These are phyloP conservation scores for Sylvilagus floridanus DNA, from an alignment of 2,797 vertebrate genomes.

Conservation along the genomic window DNA sequence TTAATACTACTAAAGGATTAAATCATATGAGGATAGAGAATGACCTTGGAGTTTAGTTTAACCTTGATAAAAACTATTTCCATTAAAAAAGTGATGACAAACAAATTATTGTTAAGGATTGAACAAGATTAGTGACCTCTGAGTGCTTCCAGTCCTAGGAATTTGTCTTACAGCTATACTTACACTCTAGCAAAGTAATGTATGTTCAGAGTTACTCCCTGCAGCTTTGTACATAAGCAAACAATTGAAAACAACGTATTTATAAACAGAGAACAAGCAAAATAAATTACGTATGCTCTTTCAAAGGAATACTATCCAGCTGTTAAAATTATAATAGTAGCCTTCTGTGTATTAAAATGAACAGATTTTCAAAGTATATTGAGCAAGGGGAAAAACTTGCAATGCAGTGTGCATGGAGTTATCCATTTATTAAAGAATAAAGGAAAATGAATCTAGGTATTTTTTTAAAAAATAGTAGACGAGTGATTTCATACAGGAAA, in stretches of 20 bases:
- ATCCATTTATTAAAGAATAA: slow-evolving; percentile 38
- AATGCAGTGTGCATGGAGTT: neutral
- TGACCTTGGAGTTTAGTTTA: slow-evolving; percentile 36
- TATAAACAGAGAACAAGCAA: slow-evolving; percentile 4
- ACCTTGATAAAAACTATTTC: slow-evolving; percentile 24
- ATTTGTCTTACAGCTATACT: slow-evolving; percentile 16
- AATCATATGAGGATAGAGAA: neutral
- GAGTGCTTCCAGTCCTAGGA: neutral
- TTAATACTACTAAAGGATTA: neutral
- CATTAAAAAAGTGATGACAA: slow-evolving; percentile 35
- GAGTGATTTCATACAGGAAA: neutral
- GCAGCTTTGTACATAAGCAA: neutral
- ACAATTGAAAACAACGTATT: neutral
- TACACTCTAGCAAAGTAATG: slow-evolving; percentile 41
- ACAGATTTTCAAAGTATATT: slow-evolving; percentile 29
- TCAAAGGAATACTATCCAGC: neutral
- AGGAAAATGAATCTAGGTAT: neutral
- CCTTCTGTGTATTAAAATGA: slow-evolving; percentile 31
- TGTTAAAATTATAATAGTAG: slow-evolving; percentile 53
- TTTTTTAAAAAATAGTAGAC: neutral
- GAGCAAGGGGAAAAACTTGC: neutral
- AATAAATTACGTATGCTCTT: neutral
- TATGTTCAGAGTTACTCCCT: neutral
- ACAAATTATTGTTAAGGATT: neutral
- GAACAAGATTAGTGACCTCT: neutral